Evolutionary conservation across 1,140 invertebrate genomes (phyloP), one percentile per base, ranked within the genome.

Genomic region (Antheraea mylitta): DNA sequence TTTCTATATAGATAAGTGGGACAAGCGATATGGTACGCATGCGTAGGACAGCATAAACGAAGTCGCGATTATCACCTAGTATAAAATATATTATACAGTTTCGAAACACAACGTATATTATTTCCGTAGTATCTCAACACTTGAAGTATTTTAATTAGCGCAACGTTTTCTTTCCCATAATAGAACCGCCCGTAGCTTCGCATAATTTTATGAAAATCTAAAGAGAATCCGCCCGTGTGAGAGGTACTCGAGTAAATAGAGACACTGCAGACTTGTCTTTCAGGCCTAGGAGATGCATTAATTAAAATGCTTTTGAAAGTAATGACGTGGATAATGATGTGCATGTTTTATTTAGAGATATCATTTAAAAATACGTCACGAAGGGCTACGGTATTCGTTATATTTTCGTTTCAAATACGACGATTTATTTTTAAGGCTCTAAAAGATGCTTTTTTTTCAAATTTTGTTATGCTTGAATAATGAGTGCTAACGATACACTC

Each of bases 131-230:
- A 13, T 16, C 16, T 13, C 4, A 36, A 66, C 30, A 18, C 42
- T 63, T 66, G 53, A 70, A 75, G 69, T 73, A 76, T 73, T 71
- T 78, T 76, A 76, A 78, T 76, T 76, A 78, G 62, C 45, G 48
- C 22, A 72, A 68, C 66, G 64, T 70, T 70, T 74, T 68, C 67
- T 75, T 74, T 66, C 11, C 18, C n/a, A 53, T 53, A 53, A 53
- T 53, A 13, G 16, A 53, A 53, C 11, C 19, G 60, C 63, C 42
- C 58, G 58, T 66, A 63, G 64, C 58, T 16, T n/a, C 64, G 67
- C 71, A 64, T 69, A 69, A 69, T 72, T 62, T 66, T 59, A 66
- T 68, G 64, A 72, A 69, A 62, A 67, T 30, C 53, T 37, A 62
- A 58, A 71, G 48, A 69, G n/a, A 71, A 30, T 64, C 16, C 22